Conservation (phyloP, 2,797 vertebrate genomes). For the Monodelphis domestica region DNA sequence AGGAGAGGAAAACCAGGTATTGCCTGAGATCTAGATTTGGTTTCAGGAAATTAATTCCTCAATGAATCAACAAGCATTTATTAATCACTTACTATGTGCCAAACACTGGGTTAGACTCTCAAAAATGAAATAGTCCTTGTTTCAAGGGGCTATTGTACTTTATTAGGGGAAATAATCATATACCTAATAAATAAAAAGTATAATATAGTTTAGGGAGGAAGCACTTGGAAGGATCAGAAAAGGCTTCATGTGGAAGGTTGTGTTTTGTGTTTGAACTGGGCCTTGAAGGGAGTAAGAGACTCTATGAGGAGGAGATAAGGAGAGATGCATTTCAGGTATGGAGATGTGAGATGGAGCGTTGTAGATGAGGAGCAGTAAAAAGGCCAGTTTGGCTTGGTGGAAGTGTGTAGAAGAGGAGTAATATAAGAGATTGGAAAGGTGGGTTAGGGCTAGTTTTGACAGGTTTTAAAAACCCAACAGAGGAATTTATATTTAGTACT, state of each 20-base stretch:
- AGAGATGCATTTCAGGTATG: neutral
- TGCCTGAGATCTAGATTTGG: neutral
- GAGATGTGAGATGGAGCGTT: neutral
- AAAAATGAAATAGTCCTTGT: neutral
- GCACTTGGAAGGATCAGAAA: neutral
- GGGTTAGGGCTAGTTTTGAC: neutral
- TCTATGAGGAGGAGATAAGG: neutral
- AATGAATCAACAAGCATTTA: neutral
- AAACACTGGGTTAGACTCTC: neutral
- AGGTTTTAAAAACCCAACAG: neutral
- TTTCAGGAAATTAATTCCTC: neutral
- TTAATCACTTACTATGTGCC: neutral
- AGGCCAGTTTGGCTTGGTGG: neutral
- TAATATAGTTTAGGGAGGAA: neutral
- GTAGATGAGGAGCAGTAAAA: neutral
- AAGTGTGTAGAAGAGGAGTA: neutral
- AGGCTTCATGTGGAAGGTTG: neutral
- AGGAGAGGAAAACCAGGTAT: neutral
- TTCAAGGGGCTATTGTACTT: neutral
- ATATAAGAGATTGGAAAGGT: neutral
- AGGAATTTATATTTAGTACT: neutral
- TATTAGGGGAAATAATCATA: neutral
- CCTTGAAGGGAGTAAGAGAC: neutral
- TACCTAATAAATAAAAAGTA: neutral
- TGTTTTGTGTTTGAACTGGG: neutral